Evolutionary conservation across 2,888 invertebrate species (phyloP), one percentile per base, ranked within the genome.

Genomic region (Spodoptera exigua): DNA sequence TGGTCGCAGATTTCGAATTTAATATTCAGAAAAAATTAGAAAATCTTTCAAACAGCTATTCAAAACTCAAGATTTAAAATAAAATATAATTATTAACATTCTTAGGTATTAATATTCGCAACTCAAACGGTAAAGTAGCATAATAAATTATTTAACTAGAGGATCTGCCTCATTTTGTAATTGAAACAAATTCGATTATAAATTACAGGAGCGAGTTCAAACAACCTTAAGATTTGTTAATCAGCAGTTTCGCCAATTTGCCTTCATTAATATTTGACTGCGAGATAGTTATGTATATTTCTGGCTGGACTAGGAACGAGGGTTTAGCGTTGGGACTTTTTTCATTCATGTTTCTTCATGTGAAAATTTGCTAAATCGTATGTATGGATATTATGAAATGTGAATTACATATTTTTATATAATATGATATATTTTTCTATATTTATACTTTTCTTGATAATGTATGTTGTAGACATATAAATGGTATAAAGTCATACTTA

Each of bases 131-230:
- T 39, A 21, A 52, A 60, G 49, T 55, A 61, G 61, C 35, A 61
- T 56, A 61, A 56, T 73, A 61, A 69, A 69, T 34, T 69, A 73
- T 69, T 61, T 73, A 56, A 43, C 55, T 47, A 48, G 37, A 41
- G 73, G 35, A 69, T 56, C 37, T 35, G 61, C 55, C 55, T 68
- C 55, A 56, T 61, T 68, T 61, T 51, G 45, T 69, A 73, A 69
- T 73, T 69, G 69, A 73, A 68, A 73, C 69, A 73, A 69, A 69
- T 69, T 69, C 61, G 69, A 62, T 70, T 69, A 70, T 49, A 53
- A 70, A 72, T 67, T 72, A 66, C 61, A 54, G 40, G 43, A 61
- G 44, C 32, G 21, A 68, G 53, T 52, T 69, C 69, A 73, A 68
- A 69, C 48, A 73, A 18, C 35, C 55, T 49, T 55, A 60, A 73